Evolutionary conservation across 1,140 invertebrate genomes (phyloP).

Genomic region (Drosophila bifasciata): DNA sequence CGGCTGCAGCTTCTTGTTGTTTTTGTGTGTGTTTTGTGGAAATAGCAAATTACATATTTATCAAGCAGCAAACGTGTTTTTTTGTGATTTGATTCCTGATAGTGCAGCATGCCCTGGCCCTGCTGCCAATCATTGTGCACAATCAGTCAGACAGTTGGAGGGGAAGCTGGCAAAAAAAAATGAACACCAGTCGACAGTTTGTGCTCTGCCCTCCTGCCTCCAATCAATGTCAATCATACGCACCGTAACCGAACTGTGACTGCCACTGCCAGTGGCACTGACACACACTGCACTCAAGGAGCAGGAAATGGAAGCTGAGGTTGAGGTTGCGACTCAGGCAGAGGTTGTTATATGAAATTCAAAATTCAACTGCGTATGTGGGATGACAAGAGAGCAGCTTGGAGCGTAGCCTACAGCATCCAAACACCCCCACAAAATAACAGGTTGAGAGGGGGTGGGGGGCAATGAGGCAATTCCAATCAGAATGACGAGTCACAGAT

Average conservation of each 20-base stretch:
- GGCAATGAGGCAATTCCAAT: neutral
- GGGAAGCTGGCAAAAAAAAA: neutral
- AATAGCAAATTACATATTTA: slow-evolving; percentile 61
- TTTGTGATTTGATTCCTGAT: slow-evolving; percentile 44
- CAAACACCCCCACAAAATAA: slow-evolving; percentile 2
- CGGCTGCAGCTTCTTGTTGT: no score
- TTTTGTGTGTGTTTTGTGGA: slow-evolving; percentile 40
- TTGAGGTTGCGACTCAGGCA: no score
- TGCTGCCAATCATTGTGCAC: slow-evolving; percentile 19
- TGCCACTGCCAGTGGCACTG: slow-evolving; percentile 3
- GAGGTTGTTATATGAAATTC: no score
- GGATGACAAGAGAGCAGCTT: no score
- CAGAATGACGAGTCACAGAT: neutral
- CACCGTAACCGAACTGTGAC: slow-evolving; percentile 41
- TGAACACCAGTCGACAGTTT: slow-evolving; percentile 18
- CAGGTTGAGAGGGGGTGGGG: neutral
- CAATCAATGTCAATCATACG: slow-evolving; percentile 62
- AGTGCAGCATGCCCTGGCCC: slow-evolving; percentile 41
- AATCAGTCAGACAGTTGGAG: neutral
- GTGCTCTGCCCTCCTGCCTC: slow-evolving; percentile 12
- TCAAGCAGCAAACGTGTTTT: slow-evolving; percentile 58
- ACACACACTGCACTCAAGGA: neutral
- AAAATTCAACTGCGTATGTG: no score
- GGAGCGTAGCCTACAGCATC: neutral
- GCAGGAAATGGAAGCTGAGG: slow-evolving; percentile 16